Evolutionary conservation across 1,140 invertebrate species (phyloP).

Genomic region (Tyrophagus putrescentiae): DNA sequence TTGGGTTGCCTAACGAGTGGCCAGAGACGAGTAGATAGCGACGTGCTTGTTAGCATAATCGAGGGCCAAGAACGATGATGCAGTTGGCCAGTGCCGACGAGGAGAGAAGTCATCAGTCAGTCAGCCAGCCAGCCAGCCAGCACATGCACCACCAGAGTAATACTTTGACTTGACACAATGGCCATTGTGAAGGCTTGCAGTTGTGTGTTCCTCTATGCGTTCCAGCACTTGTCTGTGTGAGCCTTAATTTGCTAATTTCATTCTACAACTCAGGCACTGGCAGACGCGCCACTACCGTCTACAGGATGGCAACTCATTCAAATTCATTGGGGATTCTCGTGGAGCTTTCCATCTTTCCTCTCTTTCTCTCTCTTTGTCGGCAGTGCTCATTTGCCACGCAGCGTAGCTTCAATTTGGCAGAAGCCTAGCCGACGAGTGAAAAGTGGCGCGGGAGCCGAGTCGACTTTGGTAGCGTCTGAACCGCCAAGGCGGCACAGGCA

Average conservation of each 20-base stretch:
- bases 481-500: too few relatives aligned
- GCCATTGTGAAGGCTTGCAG: too few relatives aligned
- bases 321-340: slow-evolving; percentile 13
- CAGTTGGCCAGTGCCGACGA: slow-evolving; percentile 3
- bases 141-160: neutral
- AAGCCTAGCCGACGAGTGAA: too few relatives aligned
- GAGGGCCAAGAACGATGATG: too few relatives aligned
- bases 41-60: slow-evolving; percentile 13
- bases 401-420: too few relatives aligned
- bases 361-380: too few relatives aligned
- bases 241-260: slow-evolving; percentile 11
- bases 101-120: neutral
- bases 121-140: neutral
- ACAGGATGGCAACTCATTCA: slow-evolving; percentile 8
- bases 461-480: too few relatives aligned
- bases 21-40: neutral
- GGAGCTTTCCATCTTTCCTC: neutral
- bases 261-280: too few relatives aligned
- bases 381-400: too few relatives aligned
- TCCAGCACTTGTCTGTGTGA: neutral
- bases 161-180: neutral
- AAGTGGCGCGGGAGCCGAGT: too few relatives aligned
- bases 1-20: neutral
- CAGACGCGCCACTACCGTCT: neutral
- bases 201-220: too few relatives aligned